Evolutionary conservation across 2,888 invertebrate species (phyloP), one percentile per base, ranked within the genome.

Genomic region (Caenorhabditis imperialis): DNA sequence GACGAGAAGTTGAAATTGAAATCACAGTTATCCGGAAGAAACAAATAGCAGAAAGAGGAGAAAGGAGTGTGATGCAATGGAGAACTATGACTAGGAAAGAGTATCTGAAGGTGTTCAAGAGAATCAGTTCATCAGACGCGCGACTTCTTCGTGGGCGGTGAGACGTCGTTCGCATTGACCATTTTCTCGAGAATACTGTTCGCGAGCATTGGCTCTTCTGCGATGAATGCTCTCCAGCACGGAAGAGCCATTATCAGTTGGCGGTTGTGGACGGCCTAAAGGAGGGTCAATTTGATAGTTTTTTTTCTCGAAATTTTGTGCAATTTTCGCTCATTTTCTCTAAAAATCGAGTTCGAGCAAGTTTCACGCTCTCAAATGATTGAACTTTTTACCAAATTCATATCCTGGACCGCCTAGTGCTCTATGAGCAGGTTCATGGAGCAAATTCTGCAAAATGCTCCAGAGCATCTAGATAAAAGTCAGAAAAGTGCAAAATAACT

Each of bases 211-310:
- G 85, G 80, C 50, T 96, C 81, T 93, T 92, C 88, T 91, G 92
- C n/a, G 96, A 96, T 89, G 96, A 99, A 89, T 89, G 96, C 69
- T 96, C 96, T 88, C 96, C 95, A 82, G 6, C 80, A 73, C 7
- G 75, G 72, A n/a, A 81, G 77, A 6, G 48, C 62, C 71, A 86
- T 61, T 20, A 86, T 72, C 44, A 65, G 51, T 16, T 54, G 62
- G 2, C 77, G 72, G 55, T 84, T 75, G 18, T 69, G 51, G 35
- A 70, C 55, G 8, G 57, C 48, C 76, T 76, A 30, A 30, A 30
- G 7, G 10, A 7, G 30, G 7, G 30, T 7, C 6, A 30, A 30
- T n/a, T n/a, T n/a, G n/a, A n/a, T n/a, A n/a, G n/a, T n/a, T n/a
- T n/a, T n/a, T n/a, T n/a, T n/a, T n/a, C n/a, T n/a, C n/a, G n/a